Percentiles rank a stretch among this genome's conserved stretches.
Evolutionary conservation across 2,888 invertebrate genomes (phyloP).

Genomic region (Sepiola atlantica): DNA sequence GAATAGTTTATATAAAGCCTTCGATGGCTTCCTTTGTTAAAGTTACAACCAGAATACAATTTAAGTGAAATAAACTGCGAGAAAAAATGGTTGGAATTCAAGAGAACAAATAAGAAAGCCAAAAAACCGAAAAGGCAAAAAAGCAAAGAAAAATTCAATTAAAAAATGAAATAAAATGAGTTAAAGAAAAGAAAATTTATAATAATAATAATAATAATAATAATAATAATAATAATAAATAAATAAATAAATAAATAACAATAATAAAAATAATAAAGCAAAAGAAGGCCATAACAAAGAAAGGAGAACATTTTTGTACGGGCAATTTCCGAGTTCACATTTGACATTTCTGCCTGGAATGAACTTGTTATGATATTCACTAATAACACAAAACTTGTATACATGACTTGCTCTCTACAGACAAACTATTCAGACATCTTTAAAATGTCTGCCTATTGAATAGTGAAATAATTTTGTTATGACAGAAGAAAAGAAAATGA

Average conservation of each 20-base stretch:
- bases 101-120: neutral
- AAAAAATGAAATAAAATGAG: neutral
- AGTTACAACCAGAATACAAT: neutral
- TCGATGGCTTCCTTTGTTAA: slow-evolving; percentile 18
- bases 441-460: slow-evolving; percentile 21
- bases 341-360: slow-evolving; percentile 21
- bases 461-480: slow-evolving; percentile 6
- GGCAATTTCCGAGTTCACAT: slow-evolving; percentile 19
- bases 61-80: neutral
- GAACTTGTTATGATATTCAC: slow-evolving; percentile 21
- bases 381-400: slow-evolving; percentile 32
- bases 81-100: neutral
- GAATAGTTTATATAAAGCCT: neutral
- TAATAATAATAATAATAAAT: no score
- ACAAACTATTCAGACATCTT: slow-evolving; percentile 8
- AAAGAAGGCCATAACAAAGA: neutral
- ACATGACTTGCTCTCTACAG: slow-evolving; percentile 20
- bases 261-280: neutral
- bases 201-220: neutral
- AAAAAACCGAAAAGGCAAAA: neutral
- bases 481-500: slow-evolving; percentile 32
- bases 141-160: neutral
- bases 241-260: no score
- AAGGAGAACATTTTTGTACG: neutral
- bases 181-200: neutral